Evolutionary conservation across 1,140 invertebrate genomes (phyloP).

Genomic region (Planococcus citri): DNA sequence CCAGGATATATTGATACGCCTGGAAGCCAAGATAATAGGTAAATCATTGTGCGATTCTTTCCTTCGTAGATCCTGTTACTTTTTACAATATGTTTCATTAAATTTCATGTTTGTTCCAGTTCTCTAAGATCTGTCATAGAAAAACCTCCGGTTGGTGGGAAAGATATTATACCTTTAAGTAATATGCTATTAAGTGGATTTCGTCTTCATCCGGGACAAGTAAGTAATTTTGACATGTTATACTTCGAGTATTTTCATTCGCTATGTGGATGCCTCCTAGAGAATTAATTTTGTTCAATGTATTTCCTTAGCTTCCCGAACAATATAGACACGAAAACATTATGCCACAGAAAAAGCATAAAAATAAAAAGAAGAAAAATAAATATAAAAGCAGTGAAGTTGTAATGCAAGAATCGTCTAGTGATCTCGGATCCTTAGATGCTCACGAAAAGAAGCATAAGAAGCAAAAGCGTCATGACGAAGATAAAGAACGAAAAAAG

Average conservation of each 20-base stretch:
- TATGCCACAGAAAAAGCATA: slow-evolving; percentile 81
- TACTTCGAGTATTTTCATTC: slow-evolving; percentile 21
- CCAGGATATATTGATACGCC: slow-evolving; percentile 89
- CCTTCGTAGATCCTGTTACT: not conserved
- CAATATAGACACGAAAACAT: slow-evolving; percentile 89
- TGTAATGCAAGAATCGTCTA: slow-evolving; percentile 28
- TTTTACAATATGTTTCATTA: not conserved
- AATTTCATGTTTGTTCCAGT: slow-evolving; percentile 42
- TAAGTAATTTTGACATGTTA: slow-evolving; percentile 38
- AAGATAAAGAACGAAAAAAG: slow-evolving; percentile 87
- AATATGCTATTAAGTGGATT: slow-evolving; percentile 86
- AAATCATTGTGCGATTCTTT: slow-evolving; percentile 18
- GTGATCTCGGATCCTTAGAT: slow-evolving; percentile 51
- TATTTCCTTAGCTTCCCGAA: slow-evolving; percentile 71
- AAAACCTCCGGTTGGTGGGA: slow-evolving; percentile 90
- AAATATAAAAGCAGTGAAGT: slow-evolving; percentile 73
- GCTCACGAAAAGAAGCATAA: slow-evolving; percentile 92
- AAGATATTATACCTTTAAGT: slow-evolving; percentile 79
- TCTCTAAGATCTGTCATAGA: slow-evolving; percentile 89
- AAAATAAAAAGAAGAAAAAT: slow-evolving; percentile 90
- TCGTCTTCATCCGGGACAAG: slow-evolving; percentile 86
- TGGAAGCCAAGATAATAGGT: slow-evolving; percentile 59
- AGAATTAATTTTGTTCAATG: slow-evolving; percentile 12
- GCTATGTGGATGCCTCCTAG: not conserved
- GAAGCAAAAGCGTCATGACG: slow-evolving; percentile 85